Evolutionary conservation across 2,797 vertebrate species (phyloP), one percentile per base, ranked within the genome.

Genomic region (Xiphophorus birchmanni): DNA sequence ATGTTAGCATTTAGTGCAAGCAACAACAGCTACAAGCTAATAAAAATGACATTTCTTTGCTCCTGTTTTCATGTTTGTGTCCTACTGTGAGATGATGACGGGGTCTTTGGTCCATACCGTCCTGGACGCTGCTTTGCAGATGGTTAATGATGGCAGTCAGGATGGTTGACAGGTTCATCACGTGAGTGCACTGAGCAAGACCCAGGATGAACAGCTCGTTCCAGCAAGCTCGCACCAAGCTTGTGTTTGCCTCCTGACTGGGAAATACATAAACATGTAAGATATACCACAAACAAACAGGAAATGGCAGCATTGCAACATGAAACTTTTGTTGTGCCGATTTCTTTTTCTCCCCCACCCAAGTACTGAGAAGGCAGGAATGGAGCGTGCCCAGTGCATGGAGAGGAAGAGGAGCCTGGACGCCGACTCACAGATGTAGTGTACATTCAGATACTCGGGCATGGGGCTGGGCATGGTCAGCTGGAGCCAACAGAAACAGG

Each of bases 311-410:
- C 56, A 17, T 48, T 18, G 29, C 52, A 63, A 63, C 56, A 60
- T 0, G 67, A 58, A 21, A 5, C 69, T 32, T 12, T 58, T 75
- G 2, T 10, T 37, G 48, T 42, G 18, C 75, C 26, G 72, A 83
- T 84, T 23, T 72, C 69, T 44, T 71, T 29, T 48, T 54, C 82
- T 50, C 54, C 81, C 96, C 96, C 92, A 99, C 99, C 99, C 99
- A 29, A 99, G 97, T 87, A 98, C 98, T 80, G 97, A 97, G 94
- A 99, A 99, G 75, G 99, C 98, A 52, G 99, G 98, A 87, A 99
- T 99, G 86, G 98, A 99, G 85, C 99, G 96, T 3, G 99, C 98
- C 99, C 99, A 99, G 94, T 99, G 99, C 99, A 99, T 99, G 84
- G 99, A 99, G 58, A 99, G 98, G 92, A 99, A 99, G 78, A 99